phyloP scores from a whole-genome alignment of 2,113 vertebrate species.

The Nyctibius bracteatus region DNA sequence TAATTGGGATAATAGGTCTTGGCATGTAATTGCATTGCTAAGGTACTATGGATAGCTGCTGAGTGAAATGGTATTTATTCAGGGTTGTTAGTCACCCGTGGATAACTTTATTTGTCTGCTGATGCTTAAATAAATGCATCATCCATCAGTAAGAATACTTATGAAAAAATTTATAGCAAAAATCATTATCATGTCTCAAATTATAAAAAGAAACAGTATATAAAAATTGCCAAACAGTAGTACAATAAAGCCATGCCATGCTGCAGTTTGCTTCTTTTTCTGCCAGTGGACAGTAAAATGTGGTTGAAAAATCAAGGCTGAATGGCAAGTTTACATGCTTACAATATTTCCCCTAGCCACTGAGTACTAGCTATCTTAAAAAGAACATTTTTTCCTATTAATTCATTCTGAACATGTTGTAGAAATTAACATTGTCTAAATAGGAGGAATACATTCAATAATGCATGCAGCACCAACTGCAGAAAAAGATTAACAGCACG shows the following conservation, averaged over 20 bases:
- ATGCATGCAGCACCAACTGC: background rate
- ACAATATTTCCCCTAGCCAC: background rate
- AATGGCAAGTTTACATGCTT: background rate
- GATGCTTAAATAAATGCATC: slow-evolving; percentile 78
- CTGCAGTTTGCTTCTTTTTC: slow-evolving; percentile 36
- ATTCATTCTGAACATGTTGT: background rate
- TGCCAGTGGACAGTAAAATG: slow-evolving; percentile 36
- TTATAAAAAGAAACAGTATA: slow-evolving; percentile 77
- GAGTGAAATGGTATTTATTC: slow-evolving; percentile 81
- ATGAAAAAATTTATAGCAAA: slow-evolving; percentile 75
- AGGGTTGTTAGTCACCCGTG: slow-evolving; percentile 84
- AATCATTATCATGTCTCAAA: slow-evolving; percentile 75
- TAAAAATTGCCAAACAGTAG: slow-evolving; percentile 73
- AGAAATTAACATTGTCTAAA: background rate
- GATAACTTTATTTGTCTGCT: slow-evolving; percentile 84
- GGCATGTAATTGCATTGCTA: slow-evolving; percentile 85
- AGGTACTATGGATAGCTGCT: slow-evolving; percentile 77
- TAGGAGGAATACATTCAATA: background rate
- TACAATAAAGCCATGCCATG: slow-evolving; percentile 47
- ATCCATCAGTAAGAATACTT: slow-evolving; percentile 75
- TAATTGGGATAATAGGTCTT: slow-evolving; percentile 88
- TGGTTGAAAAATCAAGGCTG: background rate
- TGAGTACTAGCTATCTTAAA: background rate
- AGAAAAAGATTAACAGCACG: background rate
- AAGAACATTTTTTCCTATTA: background rate